Evolutionary conservation across 2,797 vertebrate species (phyloP).

Genomic region (Carcharodon carcharias): DNA sequence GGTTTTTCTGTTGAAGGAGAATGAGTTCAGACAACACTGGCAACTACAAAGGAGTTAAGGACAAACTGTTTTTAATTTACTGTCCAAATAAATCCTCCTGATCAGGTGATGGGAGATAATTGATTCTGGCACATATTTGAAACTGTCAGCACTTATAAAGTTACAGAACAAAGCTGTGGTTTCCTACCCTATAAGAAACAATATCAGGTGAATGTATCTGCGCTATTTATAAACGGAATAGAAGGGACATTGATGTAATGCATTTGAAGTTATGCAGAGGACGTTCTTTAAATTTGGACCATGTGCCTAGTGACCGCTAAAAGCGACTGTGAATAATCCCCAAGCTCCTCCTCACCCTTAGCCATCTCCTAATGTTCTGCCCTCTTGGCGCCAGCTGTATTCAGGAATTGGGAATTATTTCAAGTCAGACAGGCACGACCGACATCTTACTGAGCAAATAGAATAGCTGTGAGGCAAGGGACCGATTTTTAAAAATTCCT

Average conservation of each 20-base stretch:
- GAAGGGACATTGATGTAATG: neutral
- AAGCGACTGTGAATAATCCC: neutral
- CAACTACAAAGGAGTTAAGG: neutral
- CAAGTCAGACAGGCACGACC: neutral
- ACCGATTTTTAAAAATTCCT: neutral
- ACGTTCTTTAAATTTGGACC: neutral
- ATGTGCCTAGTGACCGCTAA: neutral
- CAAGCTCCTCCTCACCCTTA: neutral
- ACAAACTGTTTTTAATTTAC: neutral
- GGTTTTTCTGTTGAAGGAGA: neutral
- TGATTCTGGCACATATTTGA: conserved; percentile 13
- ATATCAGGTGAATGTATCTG: neutral
- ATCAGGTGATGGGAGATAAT: neutral
- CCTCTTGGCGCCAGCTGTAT: neutral
- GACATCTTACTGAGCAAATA: neutral
- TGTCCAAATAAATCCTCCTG: neutral
- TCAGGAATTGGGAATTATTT: neutral
- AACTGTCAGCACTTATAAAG: conserved; percentile 21
- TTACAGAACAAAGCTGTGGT: neutral
- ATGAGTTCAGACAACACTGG: neutral
- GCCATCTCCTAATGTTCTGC: neutral
- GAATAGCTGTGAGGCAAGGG: neutral
- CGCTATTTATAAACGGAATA: conserved; percentile 17
- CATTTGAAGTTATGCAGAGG: neutral
- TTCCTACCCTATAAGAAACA: neutral